Evolutionary conservation across 2,113 vertebrate genomes (phyloP).

Genomic region (Calyptomena viridis): DNA sequence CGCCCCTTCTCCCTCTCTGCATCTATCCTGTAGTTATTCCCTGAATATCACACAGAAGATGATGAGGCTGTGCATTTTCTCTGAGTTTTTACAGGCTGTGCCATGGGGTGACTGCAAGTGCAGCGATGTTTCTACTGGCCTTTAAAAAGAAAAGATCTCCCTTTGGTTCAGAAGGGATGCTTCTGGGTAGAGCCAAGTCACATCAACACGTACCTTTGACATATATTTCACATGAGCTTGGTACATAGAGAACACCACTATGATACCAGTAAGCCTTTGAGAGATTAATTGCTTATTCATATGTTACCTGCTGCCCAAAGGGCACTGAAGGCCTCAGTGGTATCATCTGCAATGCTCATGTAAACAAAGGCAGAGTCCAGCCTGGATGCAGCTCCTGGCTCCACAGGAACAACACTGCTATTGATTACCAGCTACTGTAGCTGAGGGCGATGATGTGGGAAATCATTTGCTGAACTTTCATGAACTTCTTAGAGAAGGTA

Average conservation of each 20-base stretch:
- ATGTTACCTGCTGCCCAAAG: background rate
- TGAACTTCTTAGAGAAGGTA: background rate
- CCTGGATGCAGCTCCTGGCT: background rate
- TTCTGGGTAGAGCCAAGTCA: background rate
- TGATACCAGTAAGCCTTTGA: background rate
- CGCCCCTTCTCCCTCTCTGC: background rate
- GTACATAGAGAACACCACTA: background rate
- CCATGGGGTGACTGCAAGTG: background rate
- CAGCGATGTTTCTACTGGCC: background rate
- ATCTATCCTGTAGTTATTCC: background rate
- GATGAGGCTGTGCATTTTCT: background rate
- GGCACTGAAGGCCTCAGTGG: background rate
- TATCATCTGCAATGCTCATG: background rate
- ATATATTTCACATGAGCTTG: accelerated
- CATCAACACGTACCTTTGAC: background rate
- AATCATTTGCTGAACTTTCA: background rate
- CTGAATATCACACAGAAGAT: background rate
- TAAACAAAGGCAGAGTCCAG: background rate
- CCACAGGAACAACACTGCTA: background rate
- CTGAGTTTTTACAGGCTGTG: background rate
- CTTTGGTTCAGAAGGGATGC: background rate
- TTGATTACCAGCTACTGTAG: background rate
- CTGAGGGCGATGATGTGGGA: background rate
- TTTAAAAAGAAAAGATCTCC: background rate
- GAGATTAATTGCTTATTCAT: background rate